Evolutionary conservation across 2,797 vertebrate species (phyloP).

Genomic region (Malacoctenus gilli): DNA sequence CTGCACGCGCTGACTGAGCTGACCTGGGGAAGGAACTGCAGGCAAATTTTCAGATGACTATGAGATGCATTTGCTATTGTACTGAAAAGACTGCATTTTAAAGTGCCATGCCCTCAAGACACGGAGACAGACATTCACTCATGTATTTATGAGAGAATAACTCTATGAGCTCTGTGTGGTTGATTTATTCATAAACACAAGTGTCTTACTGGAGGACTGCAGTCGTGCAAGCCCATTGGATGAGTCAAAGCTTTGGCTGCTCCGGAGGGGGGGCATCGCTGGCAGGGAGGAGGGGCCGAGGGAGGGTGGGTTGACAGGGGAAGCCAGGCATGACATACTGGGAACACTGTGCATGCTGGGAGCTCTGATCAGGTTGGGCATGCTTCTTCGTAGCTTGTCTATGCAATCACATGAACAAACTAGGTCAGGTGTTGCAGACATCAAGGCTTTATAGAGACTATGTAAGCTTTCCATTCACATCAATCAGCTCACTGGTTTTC

Average conservation of each 20-base stretch:
- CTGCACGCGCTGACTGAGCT: slow-evolving; percentile 92
- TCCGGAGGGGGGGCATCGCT: slow-evolving; percentile 85
- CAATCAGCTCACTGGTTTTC: neutral
- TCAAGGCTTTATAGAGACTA: neutral
- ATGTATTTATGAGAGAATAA: slow-evolving; percentile 18
- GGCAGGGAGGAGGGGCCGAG: slow-evolving; percentile 83
- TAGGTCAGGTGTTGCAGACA: slow-evolving; percentile 21
- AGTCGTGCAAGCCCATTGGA: slow-evolving; percentile 89
- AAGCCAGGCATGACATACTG: slow-evolving; percentile 84
- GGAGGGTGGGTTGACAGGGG: slow-evolving; percentile 72
- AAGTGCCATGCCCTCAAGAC: neutral
- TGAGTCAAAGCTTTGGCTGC: slow-evolving; percentile 97
- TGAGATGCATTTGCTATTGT: slow-evolving; percentile 14
- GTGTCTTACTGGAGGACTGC: slow-evolving; percentile 91
- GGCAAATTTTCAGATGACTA: no score
- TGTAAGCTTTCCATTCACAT: neutral
- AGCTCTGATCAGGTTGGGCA: slow-evolving; percentile 95
- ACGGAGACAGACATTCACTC: neutral
- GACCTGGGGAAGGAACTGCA: slow-evolving; percentile 93
- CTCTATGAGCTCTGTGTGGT: neutral
- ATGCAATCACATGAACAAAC: slow-evolving; percentile 51
- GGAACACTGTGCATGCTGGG: slow-evolving; percentile 95
- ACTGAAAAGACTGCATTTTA: neutral
- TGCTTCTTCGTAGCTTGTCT: slow-evolving; percentile 97
- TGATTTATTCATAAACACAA: slow-evolving; percentile 36